Evolutionary conservation across 2,797 vertebrate species (phyloP).

Genomic region (Sparus aurata): DNA sequence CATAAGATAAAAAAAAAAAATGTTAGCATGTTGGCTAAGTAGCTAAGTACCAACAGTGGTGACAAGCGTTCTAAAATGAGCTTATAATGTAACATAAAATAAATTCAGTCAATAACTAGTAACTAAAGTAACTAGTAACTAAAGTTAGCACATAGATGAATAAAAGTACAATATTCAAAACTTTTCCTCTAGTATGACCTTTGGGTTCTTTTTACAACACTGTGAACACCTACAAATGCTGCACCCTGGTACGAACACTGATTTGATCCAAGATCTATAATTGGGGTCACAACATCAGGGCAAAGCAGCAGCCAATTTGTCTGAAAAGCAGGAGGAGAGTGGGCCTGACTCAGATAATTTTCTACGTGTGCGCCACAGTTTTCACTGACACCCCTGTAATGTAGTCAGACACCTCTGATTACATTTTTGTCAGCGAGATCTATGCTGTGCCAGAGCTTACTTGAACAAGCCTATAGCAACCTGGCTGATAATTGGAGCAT

Average conservation of each 20-base stretch:
- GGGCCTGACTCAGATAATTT: constrained; percentile 29
- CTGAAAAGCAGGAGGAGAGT: constrained; percentile 40
- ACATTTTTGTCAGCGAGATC: constrained; percentile 60
- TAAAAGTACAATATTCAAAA: no score
- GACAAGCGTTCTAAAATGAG: no score
- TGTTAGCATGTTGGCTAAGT: not conserved
- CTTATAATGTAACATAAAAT: no score
- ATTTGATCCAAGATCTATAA: constrained; percentile 24
- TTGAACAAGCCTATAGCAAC: constrained; percentile 43
- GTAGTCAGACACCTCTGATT: constrained; percentile 73
- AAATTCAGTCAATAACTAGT: no score
- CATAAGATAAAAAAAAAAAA: not conserved
- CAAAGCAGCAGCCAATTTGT: constrained; percentile 1
- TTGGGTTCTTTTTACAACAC: no score
- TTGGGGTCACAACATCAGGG: constrained; percentile 27
- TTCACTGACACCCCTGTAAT: constrained; percentile 60
- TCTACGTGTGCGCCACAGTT: constrained; percentile 45
- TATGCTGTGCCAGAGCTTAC: constrained; percentile 35
- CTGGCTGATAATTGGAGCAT: constrained; percentile 67
- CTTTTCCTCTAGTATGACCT: no score
- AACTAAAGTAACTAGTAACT: no score
- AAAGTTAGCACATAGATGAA: no score
- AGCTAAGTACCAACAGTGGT: no score
- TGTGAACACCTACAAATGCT: constrained; percentile 9
- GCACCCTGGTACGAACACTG: not conserved